Percentiles rank a stretch among this genome's conserved stretches.
phyloP scores from a whole-genome alignment of 2,113 vertebrate species.

The Scomber colias region DNA sequence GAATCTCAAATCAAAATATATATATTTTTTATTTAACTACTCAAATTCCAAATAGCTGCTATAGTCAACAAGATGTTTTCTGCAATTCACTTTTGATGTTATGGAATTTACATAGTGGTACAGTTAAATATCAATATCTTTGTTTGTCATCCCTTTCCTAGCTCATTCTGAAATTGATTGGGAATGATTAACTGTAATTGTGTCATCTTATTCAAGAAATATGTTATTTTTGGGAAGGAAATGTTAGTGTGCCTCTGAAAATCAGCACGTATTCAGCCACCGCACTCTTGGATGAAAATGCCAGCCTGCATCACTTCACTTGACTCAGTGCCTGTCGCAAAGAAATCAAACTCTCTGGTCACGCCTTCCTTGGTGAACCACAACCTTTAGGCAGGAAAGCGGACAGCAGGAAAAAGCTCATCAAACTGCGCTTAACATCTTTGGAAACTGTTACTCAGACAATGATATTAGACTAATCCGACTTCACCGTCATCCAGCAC shows the following conservation, averaged over 20 bases:
- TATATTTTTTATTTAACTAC: background rate
- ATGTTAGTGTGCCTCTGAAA: constrained; percentile 54
- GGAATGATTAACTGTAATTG: constrained; percentile 9
- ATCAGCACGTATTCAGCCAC: constrained; percentile 64
- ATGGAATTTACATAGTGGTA: background rate
- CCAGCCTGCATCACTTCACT: constrained; percentile 65
- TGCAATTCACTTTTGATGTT: background rate
- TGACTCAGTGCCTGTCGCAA: constrained; percentile 67
- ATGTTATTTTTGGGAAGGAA: constrained; percentile 47
- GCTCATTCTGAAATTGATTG: constrained; percentile 9
- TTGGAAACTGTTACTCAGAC: constrained; percentile 78
- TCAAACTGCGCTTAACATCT: constrained; percentile 71
- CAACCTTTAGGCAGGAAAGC: constrained; percentile 72
- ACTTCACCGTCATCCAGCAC: constrained; percentile 43
- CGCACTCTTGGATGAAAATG: constrained; percentile 54
- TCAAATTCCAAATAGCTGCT: background rate
- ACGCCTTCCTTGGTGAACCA: constrained; percentile 72
- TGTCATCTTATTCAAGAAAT: constrained; percentile 19
- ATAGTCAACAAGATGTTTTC: background rate
- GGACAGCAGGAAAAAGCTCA: constrained; percentile 77
- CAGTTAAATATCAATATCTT: constrained; percentile 16
- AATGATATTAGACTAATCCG: constrained; percentile 68
- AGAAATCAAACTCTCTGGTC: constrained; percentile 65
- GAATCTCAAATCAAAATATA: background rate
- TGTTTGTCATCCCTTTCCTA: background rate